phyloP scores from a whole-genome alignment of 2,797 vertebrate genomes.

The Pachyuromys duprasi region DNA sequence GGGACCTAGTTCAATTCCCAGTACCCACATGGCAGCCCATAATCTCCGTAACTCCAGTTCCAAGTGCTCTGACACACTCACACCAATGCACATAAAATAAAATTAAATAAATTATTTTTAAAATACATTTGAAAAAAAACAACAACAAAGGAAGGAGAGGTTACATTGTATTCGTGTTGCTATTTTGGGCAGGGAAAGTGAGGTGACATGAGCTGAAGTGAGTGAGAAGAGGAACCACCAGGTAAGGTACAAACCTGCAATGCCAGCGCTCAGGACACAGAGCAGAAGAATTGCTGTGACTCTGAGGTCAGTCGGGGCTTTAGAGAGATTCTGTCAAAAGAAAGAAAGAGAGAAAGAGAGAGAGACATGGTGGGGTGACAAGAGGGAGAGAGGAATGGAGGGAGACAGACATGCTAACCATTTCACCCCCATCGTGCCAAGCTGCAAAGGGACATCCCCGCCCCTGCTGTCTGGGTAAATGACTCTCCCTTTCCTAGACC shows the following conservation, averaged over 20 bases:
- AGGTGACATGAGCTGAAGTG: background rate
- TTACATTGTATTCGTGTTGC: background rate
- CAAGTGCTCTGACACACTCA: too few relatives aligned
- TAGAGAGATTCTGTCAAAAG: background rate
- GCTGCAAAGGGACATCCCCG: background rate
- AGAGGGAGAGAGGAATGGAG: background rate
- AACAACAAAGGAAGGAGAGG: background rate
- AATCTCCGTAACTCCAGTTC: too few relatives aligned
- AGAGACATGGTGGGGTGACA: rapidly evolving
- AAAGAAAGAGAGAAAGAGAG: too few relatives aligned
- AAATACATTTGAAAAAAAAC: too few relatives aligned
- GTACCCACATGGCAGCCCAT: too few relatives aligned
- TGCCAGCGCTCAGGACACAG: background rate
- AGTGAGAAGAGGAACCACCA: constrained; percentile 1
- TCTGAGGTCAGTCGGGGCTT: background rate
- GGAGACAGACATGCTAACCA: background rate
- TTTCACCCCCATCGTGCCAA: background rate
- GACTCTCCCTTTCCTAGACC: background rate
- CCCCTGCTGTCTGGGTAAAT: background rate
- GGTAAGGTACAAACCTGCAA: background rate
- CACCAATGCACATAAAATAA: too few relatives aligned
- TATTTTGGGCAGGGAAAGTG: background rate
- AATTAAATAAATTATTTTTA: too few relatives aligned
- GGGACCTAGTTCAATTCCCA: too few relatives aligned
- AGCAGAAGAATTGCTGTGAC: background rate